These are phyloP conservation scores for Oreochromis mossambicus DNA, from an alignment of 2,797 vertebrate species.

Conservation along the genomic window DNA sequence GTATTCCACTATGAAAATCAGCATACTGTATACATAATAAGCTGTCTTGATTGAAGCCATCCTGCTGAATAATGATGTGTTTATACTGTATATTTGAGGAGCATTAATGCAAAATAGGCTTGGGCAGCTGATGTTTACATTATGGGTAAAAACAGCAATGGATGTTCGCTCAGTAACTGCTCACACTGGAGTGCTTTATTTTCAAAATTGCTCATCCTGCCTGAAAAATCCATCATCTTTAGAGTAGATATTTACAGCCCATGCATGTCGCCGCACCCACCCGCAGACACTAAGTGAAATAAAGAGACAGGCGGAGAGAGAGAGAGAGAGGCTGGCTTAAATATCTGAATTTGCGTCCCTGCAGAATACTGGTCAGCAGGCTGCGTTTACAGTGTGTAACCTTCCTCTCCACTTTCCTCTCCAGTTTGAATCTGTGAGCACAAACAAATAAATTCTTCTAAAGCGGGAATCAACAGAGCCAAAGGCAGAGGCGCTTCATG, in stretches of 20 bases:
- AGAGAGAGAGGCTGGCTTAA: background rate
- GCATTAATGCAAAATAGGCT: background rate
- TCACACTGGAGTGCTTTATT: conserved; percentile 14
- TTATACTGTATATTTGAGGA: background rate
- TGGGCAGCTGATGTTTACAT: background rate
- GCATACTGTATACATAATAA: background rate
- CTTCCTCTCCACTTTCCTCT: background rate
- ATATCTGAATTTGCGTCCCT: background rate
- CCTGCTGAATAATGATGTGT: background rate
- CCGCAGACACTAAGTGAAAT: background rate
- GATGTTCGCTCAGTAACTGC: background rate
- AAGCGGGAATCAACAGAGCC: conserved; percentile 2
- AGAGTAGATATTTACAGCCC: background rate
- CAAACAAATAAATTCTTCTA: conserved; percentile 30
- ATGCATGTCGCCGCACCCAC: background rate
- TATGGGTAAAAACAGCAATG: background rate
- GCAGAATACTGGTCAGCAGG: background rate
- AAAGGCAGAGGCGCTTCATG: conserved; percentile 5
- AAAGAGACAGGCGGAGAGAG: background rate
- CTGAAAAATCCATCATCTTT: conserved; percentile 38
- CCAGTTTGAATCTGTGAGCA: conserved; percentile 1
- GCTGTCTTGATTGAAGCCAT: background rate
- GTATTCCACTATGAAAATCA: background rate
- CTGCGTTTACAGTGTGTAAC: background rate
- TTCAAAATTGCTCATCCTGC: conserved; percentile 30